Base-by-base conservation (phyloP, 1,140 invertebrate genomes). In the Monomorium pharaonis region DNA sequence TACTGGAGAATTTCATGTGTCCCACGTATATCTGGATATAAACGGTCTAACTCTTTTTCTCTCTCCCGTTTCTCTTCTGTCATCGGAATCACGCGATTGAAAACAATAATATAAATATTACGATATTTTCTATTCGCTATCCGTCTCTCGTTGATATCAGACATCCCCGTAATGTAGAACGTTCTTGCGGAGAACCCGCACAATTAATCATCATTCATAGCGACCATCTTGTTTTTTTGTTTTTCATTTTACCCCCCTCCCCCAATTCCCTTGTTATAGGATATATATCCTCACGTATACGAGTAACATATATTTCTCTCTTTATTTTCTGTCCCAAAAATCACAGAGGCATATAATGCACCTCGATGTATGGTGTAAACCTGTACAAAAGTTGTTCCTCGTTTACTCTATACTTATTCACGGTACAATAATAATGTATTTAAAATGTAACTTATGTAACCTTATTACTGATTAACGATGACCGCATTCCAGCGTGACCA, bases 401-500 rank as follows among this genome's bases (percentile, higher is more conserved):
- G 69, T 93, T 94, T 92, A 93, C 88, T 92, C 91, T 92, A 94
- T 91, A 92, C 92, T 94, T 93, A 94, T 90, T 92, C 93, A 92
- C 92, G 93, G 91, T 94, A 94, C 92, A 94, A 94, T 94, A 93
- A 94, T 95, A 94, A 94, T 94, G 92, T 93, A 93, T 94, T 95
- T 94, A 94, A 94, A 94, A 93, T 93, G 92, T 95, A 95, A 95
- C 94, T 94, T 94, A 95, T 94, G 91, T 94, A 95, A 92, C 92
- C 93, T 95, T 94, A 95, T 90, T 92, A 94, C 92, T 94, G 93
- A 93, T 95, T 95, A 95, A 95, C 94, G 94, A 95, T 88, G 92
- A 92, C 91, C 94, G 93, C 94, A 95, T 95, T 94, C 94, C 95
- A 95, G 94, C 94, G 90, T 92, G 93, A 93, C 94, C 93, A 95